Base-by-base conservation (phyloP, 1,140 invertebrate genomes). In the Philotrypesis tridentata region DNA sequence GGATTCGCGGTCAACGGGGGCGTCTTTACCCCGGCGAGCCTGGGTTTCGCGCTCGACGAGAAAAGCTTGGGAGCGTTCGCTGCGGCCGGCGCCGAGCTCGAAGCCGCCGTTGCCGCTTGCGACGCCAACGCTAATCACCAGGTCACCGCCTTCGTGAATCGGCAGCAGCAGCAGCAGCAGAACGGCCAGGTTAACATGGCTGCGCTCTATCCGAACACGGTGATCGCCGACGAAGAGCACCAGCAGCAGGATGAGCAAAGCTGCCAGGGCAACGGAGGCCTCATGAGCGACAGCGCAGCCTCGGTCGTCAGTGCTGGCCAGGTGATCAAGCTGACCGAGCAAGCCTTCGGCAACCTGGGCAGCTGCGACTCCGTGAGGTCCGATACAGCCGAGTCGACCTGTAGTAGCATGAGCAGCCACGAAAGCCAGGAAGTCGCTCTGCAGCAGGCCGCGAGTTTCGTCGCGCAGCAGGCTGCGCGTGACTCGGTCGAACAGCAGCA, bases 301-400 rank as follows among this genome's bases (percentile, higher is more conserved):
- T 61, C 67, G 48, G 76, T 82, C 3, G 61, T 79, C 4, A 75
- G 40, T 14, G 29, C 63, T 2, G 78, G 25, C 33, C 81, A 82
- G 33, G 67, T 76, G 29, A 77, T 82, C n/a, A 82, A 79, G 68
- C 75, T 82, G 11, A 14, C 60, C 5, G 75, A 78, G 8, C 78
- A 43, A 23, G 70, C 77, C 23, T 74, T 79, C 67, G 79, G 61
- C 23, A 86, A 71, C 48, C 79, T 72, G 37, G 84, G 70, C 63
- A 86, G 86, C 23, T 90, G 91, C 76, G 90, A 92, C 79, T 92
- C 91, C 1, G 90, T 89, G 0, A 84, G 90, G 25, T 92, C 91
- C 27, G 92, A 92, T 81, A 90, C 91, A 17, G 89, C 88, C 63
- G 92, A 92, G 83, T 92, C 89, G 14, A 89, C 87, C 70, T 92